Percentiles rank a stretch among this genome's conserved stretches.
These are phyloP conservation scores for Neolamprologus caudopunctatus DNA, from an alignment of 2,113 vertebrate genomes.

Conservation along the genomic window DNA sequence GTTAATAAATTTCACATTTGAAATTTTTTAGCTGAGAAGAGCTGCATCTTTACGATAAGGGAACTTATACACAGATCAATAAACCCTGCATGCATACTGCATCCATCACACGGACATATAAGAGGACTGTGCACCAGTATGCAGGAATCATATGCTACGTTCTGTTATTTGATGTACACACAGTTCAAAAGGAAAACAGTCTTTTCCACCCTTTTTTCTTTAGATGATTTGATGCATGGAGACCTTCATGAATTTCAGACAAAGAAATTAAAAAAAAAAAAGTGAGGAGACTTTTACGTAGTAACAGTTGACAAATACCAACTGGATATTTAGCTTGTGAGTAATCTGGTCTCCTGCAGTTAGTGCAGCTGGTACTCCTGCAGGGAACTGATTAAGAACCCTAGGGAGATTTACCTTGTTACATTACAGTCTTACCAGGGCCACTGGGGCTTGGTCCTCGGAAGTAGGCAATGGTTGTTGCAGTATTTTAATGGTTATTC, in stretches of 20 bases:
- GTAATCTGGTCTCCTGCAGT: constrained; percentile 24
- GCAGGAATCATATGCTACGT: neutral
- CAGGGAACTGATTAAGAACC: constrained; percentile 48
- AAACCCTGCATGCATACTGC: neutral
- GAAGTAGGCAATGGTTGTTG: neutral
- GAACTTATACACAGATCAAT: neutral
- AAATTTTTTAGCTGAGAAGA: neutral
- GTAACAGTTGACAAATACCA: neutral
- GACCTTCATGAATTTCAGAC: neutral
- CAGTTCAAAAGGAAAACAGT: neutral
- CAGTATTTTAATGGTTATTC: neutral
- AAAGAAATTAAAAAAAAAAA: neutral
- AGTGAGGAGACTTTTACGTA: neutral
- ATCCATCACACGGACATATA: neutral
- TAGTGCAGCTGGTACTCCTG: constrained; percentile 45
- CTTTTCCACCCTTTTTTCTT: neutral
- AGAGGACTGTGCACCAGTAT: neutral
- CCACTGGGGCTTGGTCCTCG: neutral
- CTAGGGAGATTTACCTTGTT: constrained; percentile 39
- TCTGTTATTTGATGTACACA: neutral
- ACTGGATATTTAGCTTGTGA: constrained; percentile 14
- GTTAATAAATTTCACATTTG: neutral
- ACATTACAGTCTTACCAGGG: constrained; percentile 42
- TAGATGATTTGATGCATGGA: neutral
- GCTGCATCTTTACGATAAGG: neutral